phyloP scores from a whole-genome alignment of 2,113 vertebrate species.

The Girardinichthys multiradiatus region DNA sequence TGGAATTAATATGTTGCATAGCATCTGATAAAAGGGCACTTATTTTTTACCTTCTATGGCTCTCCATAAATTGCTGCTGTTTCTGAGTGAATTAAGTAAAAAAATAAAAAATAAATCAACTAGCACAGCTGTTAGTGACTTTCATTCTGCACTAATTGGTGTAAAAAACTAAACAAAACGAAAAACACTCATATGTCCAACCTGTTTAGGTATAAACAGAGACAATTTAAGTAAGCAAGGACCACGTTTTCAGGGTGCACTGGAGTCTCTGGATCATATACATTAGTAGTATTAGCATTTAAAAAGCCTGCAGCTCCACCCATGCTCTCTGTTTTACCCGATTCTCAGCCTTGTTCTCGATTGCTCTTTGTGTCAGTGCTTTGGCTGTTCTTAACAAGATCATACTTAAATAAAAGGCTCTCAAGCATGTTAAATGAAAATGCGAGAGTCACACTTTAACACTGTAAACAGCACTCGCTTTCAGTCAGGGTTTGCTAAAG shows the following conservation, averaged over 20 bases:
- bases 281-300: neutral
- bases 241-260: neutral
- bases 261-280: neutral
- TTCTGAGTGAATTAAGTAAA: neutral
- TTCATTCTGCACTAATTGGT: neutral
- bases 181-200: neutral
- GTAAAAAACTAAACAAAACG: neutral
- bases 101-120: neutral
- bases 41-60: neutral
- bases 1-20: slow-evolving; percentile 11
- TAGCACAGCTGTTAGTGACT: neutral
- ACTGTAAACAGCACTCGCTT: neutral
- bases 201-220: neutral
- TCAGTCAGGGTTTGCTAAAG: slow-evolving; percentile 5
- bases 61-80: neutral
- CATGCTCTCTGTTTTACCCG: slow-evolving; percentile 4
- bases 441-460: slow-evolving; percentile 17
- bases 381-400: slow-evolving; percentile 12
- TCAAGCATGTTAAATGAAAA: slow-evolving; percentile 8
- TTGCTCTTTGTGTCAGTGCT: slow-evolving; percentile 18
- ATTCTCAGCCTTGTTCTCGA: neutral
- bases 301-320: neutral
- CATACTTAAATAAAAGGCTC: slow-evolving; percentile 2
- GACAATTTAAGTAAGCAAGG: neutral
- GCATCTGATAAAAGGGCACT: neutral